A percentile compares a stretch with the other conserved stretches of the same genome.
Evolutionary conservation across 2,797 vertebrate species (phyloP).

Genomic region (Sebastes flavidus): DNA sequence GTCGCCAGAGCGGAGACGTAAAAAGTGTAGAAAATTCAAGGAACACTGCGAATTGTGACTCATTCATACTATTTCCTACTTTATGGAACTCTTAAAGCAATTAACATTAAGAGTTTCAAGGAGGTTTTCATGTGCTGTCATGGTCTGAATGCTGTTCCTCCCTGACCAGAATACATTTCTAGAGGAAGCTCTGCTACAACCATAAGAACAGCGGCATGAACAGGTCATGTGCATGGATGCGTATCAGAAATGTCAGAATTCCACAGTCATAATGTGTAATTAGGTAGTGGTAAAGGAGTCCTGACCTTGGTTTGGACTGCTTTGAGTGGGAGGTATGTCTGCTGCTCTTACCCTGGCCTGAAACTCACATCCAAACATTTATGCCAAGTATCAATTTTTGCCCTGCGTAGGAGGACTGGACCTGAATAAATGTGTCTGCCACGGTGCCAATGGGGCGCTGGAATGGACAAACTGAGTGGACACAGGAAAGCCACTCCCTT

Average conservation of each 20-base stretch:
- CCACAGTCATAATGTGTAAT: slow-evolving; percentile 67
- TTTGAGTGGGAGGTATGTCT: slow-evolving; percentile 64
- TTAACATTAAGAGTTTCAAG: not conserved
- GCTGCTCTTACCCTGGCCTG: slow-evolving; percentile 40
- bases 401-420: slow-evolving; percentile 55
- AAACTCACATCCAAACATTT: slow-evolving; percentile 57
- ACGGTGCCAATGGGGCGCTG: slow-evolving; percentile 24
- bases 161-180: slow-evolving; percentile 27
- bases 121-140: slow-evolving; percentile 26
- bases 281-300: slow-evolving; percentile 60
- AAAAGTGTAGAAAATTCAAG: not conserved
- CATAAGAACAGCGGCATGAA: slow-evolving; percentile 12
- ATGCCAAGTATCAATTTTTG: slow-evolving; percentile 63
- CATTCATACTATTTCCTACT: not conserved
- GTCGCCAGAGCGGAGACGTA: too few relatives aligned
- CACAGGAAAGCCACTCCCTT: slow-evolving; percentile 52
- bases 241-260: slow-evolving; percentile 64
- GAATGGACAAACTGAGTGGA: slow-evolving; percentile 52
- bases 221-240: slow-evolving; percentile 56
- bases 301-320: slow-evolving; percentile 69
- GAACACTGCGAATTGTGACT: not conserved
- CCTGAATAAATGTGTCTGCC: slow-evolving; percentile 61
- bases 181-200: slow-evolving; percentile 16
- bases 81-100: not conserved
- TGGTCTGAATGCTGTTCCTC: slow-evolving; percentile 7